These are phyloP conservation scores for Pteria penguin DNA, from an alignment of 2,888 invertebrate species.

Conservation along the genomic window DNA sequence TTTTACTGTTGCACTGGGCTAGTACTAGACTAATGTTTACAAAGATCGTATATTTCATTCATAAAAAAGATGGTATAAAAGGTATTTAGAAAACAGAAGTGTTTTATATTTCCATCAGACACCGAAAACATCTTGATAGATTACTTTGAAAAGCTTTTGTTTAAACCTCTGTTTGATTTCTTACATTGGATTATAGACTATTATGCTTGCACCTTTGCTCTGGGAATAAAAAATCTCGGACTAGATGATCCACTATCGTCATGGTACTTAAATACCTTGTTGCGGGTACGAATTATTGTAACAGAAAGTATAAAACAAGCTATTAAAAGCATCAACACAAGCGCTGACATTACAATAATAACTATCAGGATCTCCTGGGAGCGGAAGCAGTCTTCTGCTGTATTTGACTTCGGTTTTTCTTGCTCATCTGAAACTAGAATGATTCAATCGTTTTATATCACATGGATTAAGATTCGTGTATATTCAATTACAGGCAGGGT, in stretches of 20 bases:
- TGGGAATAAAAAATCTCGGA: constrained; percentile 23
- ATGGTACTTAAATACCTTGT: constrained; percentile 1
- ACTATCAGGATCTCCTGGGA: constrained; percentile 32
- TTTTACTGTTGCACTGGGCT: no score
- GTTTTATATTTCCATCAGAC: no score
- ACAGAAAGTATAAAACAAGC: constrained; percentile 22
- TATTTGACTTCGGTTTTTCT: not conserved
- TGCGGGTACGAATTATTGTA: constrained; percentile 11
- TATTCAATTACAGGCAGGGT: no score
- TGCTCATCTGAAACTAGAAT: constrained; percentile 1
- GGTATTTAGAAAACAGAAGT: no score
- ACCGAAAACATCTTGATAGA: no score
- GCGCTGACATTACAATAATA: constrained; percentile 33
- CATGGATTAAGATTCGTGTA: no score
- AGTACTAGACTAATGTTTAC: no score
- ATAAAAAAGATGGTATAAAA: no score
- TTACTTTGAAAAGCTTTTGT: no score
- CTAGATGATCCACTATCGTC: constrained; percentile 9
- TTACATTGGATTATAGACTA: constrained; percentile 14
- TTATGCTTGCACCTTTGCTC: constrained; percentile 20
- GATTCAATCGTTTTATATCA: no score
- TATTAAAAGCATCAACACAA: constrained; percentile 31
- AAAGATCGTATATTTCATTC: no score
- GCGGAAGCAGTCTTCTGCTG: constrained; percentile 13
- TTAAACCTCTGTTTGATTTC: no score